A percentile compares a stretch with the other conserved stretches of the same genome.
phyloP scores from a whole-genome alignment of 1,140 invertebrate genomes.

The Chironomus striatipennis region DNA sequence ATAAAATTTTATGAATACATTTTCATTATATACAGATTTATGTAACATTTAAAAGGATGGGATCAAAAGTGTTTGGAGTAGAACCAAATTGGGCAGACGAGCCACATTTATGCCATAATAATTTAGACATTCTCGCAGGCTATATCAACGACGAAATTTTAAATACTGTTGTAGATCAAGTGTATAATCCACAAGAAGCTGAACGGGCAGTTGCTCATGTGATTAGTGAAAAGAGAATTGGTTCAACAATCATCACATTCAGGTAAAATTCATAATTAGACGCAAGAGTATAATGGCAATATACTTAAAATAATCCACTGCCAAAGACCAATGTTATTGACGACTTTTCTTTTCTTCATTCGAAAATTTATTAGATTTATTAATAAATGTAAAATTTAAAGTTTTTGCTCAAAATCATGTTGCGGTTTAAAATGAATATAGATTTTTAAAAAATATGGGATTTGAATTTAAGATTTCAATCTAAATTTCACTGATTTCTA shows the following conservation, averaged over 20 bases:
- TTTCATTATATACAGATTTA: slow-evolving; percentile 30
- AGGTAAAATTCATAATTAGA: slow-evolving; percentile 38
- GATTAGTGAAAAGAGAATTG: slow-evolving; percentile 54
- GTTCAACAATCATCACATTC: slow-evolving; percentile 66
- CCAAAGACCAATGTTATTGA: too few species aligned
- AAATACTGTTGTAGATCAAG: slow-evolving; percentile 50
- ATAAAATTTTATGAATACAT: slow-evolving; percentile 25
- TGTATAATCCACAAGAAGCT: slow-evolving; percentile 58
- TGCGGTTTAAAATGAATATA: too few species aligned
- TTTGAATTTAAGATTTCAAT: too few species aligned
- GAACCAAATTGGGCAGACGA: slow-evolving; percentile 41
- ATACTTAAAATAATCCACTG: too few species aligned
- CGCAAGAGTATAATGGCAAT: too few species aligned
- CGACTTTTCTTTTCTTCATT: too few species aligned
- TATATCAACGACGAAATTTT: slow-evolving; percentile 47
- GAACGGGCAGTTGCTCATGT: slow-evolving; percentile 59
- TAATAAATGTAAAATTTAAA: too few species aligned
- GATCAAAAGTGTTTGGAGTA: slow-evolving; percentile 31
- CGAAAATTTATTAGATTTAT: too few species aligned
- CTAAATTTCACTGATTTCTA: too few species aligned
- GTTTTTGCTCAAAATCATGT: too few species aligned
- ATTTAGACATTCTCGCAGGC: slow-evolving; percentile 44
- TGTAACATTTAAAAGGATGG: slow-evolving; percentile 35
- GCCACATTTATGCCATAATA: slow-evolving; percentile 40
- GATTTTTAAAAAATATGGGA: too few species aligned